A percentile compares a stretch with the other conserved stretches of the same genome.
Evolutionary conservation across 2,113 vertebrate genomes (phyloP).

Genomic region (Poecilia latipinna): DNA sequence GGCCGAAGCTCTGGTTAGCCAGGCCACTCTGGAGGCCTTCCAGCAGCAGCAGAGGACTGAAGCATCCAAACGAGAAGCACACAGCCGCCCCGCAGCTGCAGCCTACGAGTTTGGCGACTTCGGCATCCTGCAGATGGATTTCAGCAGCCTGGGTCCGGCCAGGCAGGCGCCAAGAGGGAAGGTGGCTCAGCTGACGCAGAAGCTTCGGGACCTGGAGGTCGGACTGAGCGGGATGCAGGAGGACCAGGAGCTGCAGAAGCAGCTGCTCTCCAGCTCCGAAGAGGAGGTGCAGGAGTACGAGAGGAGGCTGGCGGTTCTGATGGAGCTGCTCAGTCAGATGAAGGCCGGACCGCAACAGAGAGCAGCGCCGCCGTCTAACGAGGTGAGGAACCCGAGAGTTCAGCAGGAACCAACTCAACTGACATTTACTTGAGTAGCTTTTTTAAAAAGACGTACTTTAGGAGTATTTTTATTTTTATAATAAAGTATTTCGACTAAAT

Average conservation of each 20-base stretch:
- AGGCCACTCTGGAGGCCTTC: constrained; percentile 85
- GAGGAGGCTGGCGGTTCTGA: constrained; percentile 80
- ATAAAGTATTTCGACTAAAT: too few species aligned
- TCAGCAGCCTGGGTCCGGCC: constrained; percentile 24
- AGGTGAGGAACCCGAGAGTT: constrained; percentile 49
- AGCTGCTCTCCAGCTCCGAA: constrained; percentile 83
- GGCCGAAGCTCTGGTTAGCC: constrained; percentile 83
- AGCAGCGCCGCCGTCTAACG: background rate
- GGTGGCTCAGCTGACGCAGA: constrained; percentile 79
- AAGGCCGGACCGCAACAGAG: constrained; percentile 49
- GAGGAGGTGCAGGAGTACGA: constrained; percentile 86
- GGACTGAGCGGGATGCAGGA: constrained; percentile 80
- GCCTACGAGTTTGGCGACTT: constrained; percentile 47
- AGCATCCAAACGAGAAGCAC: constrained; percentile 27
- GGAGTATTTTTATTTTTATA: too few species aligned
- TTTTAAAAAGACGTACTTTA: too few species aligned
- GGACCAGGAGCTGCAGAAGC: constrained; percentile 84
- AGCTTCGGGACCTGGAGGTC: constrained; percentile 83
- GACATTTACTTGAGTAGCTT: too few species aligned
- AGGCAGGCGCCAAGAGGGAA: constrained; percentile 62
- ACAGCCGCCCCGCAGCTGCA: background rate
- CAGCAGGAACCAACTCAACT: too few species aligned
- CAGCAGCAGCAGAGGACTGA: constrained; percentile 70
- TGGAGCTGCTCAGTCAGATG: constrained; percentile 80
- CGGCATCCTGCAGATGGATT: constrained; percentile 53